Conservation (phyloP, 1,140 invertebrate species). For the Agrypnia vestita region DNA sequence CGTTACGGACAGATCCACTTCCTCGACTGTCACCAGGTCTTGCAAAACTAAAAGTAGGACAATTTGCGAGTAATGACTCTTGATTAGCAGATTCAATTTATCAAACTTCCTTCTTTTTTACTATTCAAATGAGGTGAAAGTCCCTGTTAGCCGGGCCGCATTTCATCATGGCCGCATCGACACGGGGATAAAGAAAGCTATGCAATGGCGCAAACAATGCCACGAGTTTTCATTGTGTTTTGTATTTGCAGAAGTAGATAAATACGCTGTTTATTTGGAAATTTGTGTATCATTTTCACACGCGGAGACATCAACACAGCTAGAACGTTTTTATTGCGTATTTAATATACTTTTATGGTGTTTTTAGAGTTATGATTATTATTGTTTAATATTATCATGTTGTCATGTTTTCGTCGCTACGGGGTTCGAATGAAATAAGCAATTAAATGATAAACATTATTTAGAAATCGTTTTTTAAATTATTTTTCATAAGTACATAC, state of each 20-base stretch:
- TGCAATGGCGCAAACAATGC: conserved; percentile 4
- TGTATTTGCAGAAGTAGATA: conserved; percentile 1
- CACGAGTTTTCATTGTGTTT: conserved; percentile 35
- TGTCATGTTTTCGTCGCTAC: no score
- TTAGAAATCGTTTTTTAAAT: no score
- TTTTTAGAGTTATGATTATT: no score
- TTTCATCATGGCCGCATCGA: conserved; percentile 10
- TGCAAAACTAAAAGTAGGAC: neutral
- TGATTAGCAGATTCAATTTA: conserved; percentile 29
- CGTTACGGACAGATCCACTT: neutral
- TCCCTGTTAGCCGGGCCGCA: neutral
- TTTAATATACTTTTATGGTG: no score
- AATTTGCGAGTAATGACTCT: conserved; percentile 12
- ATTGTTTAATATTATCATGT: no score
- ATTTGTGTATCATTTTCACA: conserved; percentile 18
- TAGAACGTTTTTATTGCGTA: no score
- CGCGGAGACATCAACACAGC: neutral
- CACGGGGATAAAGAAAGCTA: conserved; percentile 6
- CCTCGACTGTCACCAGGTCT: conserved; percentile 16
- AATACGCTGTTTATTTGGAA: conserved; percentile 1
- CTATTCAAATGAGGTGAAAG: conserved; percentile 40
- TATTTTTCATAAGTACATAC: no score
- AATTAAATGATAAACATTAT: no score
- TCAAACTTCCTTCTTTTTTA: conserved; percentile 21
- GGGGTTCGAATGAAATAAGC: no score